A percentile compares a stretch with the other conserved stretches of the same genome.
phyloP scores from a whole-genome alignment of 2,888 invertebrate genomes.

The Sesamia inferens region DNA sequence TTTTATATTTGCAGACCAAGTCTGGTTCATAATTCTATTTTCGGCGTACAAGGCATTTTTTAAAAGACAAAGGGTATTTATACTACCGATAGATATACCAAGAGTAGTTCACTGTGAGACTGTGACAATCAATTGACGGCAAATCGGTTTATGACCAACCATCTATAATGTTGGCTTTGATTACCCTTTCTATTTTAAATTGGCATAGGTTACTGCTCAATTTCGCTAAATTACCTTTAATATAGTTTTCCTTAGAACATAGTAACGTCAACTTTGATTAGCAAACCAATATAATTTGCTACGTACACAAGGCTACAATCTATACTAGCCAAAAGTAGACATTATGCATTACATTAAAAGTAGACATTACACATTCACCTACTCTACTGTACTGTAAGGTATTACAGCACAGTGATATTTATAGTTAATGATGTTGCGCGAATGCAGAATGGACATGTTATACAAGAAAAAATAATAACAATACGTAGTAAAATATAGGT shows the following conservation, averaged over 20 bases:
- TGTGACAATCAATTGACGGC: background rate
- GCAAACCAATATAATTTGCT: conserved; percentile 2
- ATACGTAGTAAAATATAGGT: conserved; percentile 32
- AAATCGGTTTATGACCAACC: conserved; percentile 5
- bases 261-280: conserved; percentile 19
- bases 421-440: conserved; percentile 45
- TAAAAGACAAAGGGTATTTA: too few relatives aligned
- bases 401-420: conserved; percentile 52
- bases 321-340: conserved; percentile 34
- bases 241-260: background rate
- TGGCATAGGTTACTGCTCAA: conserved; percentile 8
- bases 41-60: too few relatives aligned
- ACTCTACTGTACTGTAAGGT: conserved; percentile 28
- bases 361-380: conserved; percentile 4
- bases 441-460: conserved; percentile 40
- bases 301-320: conserved; percentile 25
- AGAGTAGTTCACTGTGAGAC: background rate
- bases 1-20: conserved; percentile 19
- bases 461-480: conserved; percentile 34
- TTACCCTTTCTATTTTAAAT: conserved; percentile 20
- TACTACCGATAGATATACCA: too few relatives aligned
- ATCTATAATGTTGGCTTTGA: conserved; percentile 9
- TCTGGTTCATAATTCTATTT: background rate
- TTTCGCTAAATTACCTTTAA: conserved; percentile 3
- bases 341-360: conserved; percentile 7